Conservation (phyloP, 2,113 vertebrate species). For the Hyperopisus bebe region DNA sequence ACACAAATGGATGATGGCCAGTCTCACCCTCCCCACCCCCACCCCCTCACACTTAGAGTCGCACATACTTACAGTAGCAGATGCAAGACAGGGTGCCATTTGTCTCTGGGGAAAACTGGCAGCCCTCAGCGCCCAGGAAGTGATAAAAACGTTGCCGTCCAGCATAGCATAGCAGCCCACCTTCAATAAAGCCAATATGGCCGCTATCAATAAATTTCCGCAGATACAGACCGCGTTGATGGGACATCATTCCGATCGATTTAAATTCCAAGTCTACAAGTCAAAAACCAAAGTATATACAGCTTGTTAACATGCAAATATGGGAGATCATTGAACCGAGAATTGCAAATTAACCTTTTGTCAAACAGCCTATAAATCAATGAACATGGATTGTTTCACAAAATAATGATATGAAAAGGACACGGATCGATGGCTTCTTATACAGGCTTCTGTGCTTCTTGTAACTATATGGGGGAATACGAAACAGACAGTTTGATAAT, state of each 20-base stretch:
- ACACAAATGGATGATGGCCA: background rate
- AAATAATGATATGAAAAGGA: background rate
- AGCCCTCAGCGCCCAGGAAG: background rate
- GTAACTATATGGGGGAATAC: background rate
- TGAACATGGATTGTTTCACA: background rate
- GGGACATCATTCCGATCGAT: background rate
- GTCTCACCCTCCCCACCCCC: background rate
- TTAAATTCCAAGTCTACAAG: background rate
- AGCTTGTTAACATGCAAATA: slow-evolving; percentile 5
- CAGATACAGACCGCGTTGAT: background rate
- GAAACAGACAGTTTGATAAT: background rate
- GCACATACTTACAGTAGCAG: background rate
- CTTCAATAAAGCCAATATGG: background rate
- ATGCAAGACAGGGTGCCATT: background rate
- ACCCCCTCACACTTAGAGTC: background rate
- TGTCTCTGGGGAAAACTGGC: background rate
- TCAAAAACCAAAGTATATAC: background rate
- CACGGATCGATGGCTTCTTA: background rate
- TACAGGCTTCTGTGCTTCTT: background rate
- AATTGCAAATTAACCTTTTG: slow-evolving; percentile 4
- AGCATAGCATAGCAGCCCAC: background rate
- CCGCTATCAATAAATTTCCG: background rate
- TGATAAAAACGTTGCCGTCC: background rate
- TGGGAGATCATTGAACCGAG: background rate
- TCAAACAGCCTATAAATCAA: slow-evolving; percentile 5